Conservation (phyloP, 2,888 invertebrate genomes). For the Metalampra italica region DNA sequence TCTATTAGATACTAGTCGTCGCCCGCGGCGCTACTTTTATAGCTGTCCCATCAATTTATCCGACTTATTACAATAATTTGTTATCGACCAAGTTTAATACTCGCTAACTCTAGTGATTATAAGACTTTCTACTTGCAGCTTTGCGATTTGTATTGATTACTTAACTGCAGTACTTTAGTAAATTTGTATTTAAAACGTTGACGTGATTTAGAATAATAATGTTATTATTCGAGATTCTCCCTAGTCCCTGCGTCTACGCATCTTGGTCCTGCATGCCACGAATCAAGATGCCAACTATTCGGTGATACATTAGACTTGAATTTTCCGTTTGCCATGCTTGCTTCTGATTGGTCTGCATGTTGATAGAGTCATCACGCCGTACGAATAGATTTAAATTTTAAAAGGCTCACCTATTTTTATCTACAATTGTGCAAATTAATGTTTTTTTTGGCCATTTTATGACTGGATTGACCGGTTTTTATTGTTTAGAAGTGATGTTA, state of each 20-base stretch:
- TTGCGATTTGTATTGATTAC: too few relatives aligned
- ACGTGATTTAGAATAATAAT: too few relatives aligned
- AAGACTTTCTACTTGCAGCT: too few relatives aligned
- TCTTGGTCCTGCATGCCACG: not conserved
- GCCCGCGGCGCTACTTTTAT: not conserved
- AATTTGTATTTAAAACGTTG: too few relatives aligned
- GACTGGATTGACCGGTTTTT: too few relatives aligned
- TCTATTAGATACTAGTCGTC: conserved; percentile 1
- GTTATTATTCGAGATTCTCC: too few relatives aligned
- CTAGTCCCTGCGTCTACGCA: not conserved
- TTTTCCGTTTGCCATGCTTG: conserved; percentile 7
- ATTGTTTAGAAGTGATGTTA: too few relatives aligned
- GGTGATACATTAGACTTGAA: conserved; percentile 3
- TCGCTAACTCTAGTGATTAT: not conserved
- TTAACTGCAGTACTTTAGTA: too few relatives aligned
- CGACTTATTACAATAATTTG: not conserved
- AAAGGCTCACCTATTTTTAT: not conserved
- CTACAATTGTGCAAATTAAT: not conserved
- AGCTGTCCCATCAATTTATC: not conserved
- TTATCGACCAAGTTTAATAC: not conserved
- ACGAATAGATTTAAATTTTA: not conserved
- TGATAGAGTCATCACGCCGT: not conserved
- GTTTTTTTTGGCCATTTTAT: not conserved
- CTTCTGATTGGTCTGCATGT: conserved; percentile 8
- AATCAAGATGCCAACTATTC: not conserved